Evolutionary conservation across 2,113 vertebrate genomes (phyloP).

Genomic region (Corapipo altera): DNA sequence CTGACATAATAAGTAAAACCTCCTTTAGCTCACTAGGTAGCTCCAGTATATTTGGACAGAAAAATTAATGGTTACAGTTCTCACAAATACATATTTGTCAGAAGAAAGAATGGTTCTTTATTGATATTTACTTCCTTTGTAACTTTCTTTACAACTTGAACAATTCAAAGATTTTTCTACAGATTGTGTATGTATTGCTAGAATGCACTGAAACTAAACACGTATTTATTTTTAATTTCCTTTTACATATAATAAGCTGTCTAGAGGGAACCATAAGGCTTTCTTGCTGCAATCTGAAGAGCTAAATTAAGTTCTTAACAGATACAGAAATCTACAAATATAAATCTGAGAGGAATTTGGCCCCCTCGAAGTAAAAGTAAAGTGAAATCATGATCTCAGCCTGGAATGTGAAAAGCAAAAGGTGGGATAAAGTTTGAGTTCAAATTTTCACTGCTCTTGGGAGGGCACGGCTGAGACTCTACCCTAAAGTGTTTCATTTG

Average conservation of each 20-base stretch:
- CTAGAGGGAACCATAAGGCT: neutral
- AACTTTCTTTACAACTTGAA: neutral
- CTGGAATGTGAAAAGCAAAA: neutral
- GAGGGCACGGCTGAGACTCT: neutral
- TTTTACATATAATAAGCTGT: constrained; percentile 12
- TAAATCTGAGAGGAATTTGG: neutral
- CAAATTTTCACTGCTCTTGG: neutral
- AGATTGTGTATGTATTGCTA: neutral
- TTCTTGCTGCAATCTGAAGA: neutral
- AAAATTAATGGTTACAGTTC: neutral
- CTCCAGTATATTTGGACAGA: neutral
- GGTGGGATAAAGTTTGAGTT: neutral
- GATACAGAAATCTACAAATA: neutral
- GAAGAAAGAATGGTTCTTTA: neutral
- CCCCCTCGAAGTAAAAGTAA: neutral
- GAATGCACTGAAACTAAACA: constrained; percentile 11
- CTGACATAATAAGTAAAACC: neutral
- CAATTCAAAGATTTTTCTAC: neutral
- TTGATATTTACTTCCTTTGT: neutral
- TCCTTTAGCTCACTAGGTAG: neutral
- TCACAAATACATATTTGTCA: neutral
- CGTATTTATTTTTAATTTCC: constrained; percentile 48
- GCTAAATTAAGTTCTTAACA: neutral
- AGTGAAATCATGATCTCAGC: neutral
- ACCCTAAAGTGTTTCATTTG: neutral